Conservation (phyloP, 2,888 invertebrate genomes). For the Augiades crinisus region DNA sequence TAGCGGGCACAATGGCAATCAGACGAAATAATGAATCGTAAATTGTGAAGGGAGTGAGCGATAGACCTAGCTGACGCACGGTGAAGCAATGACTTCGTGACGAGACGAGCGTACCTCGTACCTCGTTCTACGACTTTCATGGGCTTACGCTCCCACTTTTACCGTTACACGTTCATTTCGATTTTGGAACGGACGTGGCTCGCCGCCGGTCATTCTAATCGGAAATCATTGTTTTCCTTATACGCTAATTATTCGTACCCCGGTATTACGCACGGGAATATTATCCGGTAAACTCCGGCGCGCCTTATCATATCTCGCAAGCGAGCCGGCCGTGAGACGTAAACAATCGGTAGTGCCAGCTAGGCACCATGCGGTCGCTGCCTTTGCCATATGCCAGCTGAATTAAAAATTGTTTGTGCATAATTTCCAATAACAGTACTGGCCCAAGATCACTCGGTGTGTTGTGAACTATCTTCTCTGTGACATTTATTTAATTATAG, state of each 20-base stretch:
- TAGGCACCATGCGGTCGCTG: conserved; percentile 76
- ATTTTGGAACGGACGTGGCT: conserved; percentile 63
- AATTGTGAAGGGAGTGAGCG: conserved; percentile 44
- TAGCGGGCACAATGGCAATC: conserved; percentile 43
- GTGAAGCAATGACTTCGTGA: conserved; percentile 67
- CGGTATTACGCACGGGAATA: conserved; percentile 22
- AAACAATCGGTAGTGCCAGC: conserved; percentile 71
- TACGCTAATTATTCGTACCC: conserved; percentile 46
- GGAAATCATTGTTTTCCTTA: conserved; percentile 47
- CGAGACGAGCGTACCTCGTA: conserved; percentile 58
- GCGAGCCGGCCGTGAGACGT: conserved; percentile 47
- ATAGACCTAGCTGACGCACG: conserved; percentile 47
- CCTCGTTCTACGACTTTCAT: conserved; percentile 74
- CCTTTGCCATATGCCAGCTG: conserved; percentile 64
- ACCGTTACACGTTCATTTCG: conserved; percentile 79
- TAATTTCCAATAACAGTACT: conserved; percentile 33
- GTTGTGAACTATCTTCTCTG: conserved; percentile 33
- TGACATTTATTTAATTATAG: conserved; percentile 33
- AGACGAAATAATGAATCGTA: conserved; percentile 28
- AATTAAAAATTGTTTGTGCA: conserved; percentile 40
- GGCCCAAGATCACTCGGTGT: neutral
- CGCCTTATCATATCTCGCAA: conserved; percentile 33
- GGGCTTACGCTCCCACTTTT: conserved; percentile 71
- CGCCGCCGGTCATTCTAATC: conserved; percentile 48
- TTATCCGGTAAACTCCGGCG: conserved; percentile 23